Conservation (phyloP, 2,797 vertebrate species). For the Rhincodon typus region DNA sequence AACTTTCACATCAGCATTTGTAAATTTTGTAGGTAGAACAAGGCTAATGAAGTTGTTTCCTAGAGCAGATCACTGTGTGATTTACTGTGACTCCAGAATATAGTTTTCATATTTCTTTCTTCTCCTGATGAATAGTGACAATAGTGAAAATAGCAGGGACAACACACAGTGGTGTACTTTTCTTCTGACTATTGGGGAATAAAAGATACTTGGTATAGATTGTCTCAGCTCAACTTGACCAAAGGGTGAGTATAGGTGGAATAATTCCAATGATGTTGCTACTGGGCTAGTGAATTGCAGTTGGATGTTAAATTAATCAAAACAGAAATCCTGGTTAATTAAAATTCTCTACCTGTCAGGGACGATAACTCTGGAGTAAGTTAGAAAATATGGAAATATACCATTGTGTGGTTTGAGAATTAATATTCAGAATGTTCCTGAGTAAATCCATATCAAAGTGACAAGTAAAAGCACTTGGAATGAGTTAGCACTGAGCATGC, state of each 20-base stretch:
- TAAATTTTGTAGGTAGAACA: not conserved
- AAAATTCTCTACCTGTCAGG: not conserved
- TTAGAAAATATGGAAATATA: not conserved
- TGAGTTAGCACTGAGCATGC: not conserved
- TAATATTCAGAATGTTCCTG: not conserved
- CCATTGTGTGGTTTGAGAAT: not conserved
- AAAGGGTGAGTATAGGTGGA: not conserved
- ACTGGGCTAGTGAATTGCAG: not conserved
- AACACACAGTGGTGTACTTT: not conserved
- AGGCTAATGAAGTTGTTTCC: not conserved
- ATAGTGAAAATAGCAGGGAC: not conserved
- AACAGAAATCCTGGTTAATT: not conserved
- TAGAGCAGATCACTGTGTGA: not conserved
- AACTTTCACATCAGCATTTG: constrained; percentile 18
- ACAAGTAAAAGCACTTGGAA: not conserved
- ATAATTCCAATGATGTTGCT: not conserved
- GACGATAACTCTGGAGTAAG: not conserved
- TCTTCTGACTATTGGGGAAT: no score
- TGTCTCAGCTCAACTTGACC: not conserved
- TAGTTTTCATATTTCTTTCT: not conserved
- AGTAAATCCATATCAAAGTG: not conserved
- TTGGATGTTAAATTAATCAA: not conserved
- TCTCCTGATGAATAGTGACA: not conserved
- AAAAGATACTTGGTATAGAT: no score
- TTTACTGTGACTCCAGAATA: not conserved